These are phyloP conservation scores for Euphydryas editha DNA, from an alignment of 2,888 invertebrate species.

Conservation along the genomic window DNA sequence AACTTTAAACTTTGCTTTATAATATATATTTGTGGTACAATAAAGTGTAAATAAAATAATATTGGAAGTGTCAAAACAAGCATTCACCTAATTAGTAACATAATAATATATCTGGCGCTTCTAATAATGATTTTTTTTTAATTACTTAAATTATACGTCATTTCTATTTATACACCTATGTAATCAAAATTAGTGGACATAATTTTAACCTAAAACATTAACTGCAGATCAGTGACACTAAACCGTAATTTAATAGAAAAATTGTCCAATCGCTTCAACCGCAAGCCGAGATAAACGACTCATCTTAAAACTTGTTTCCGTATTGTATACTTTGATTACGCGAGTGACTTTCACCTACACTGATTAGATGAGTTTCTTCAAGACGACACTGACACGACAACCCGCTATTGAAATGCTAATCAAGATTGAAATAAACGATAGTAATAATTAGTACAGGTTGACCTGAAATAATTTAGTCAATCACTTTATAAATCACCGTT, in stretches of 20 bases:
- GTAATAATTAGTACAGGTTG: neutral
- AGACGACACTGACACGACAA: conserved; percentile 31
- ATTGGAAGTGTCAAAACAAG: no score
- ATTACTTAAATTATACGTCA: no score
- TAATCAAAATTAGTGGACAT: neutral
- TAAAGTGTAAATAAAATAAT: no score
- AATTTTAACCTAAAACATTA: neutral
- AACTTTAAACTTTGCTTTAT: no score
- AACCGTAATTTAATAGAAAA: conserved; percentile 1
- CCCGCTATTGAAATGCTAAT: conserved; percentile 23
- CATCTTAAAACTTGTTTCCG: conserved; percentile 38
- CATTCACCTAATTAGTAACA: no score
- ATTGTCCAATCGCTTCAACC: conserved; percentile 12
- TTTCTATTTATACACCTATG: no score
- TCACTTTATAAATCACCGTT: no score
- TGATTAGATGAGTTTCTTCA: conserved; percentile 21
- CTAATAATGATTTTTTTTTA: no score
- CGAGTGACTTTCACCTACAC: conserved; percentile 43
- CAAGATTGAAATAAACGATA: conserved; percentile 14
- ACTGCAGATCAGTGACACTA: neutral
- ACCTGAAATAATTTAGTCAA: neutral
- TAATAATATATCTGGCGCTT: no score
- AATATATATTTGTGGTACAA: no score
- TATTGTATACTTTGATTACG: conserved; percentile 31
- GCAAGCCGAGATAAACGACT: conserved; percentile 21